Conservation (phyloP, 1,140 invertebrate genomes). For the Dreissena polymorpha region DNA sequence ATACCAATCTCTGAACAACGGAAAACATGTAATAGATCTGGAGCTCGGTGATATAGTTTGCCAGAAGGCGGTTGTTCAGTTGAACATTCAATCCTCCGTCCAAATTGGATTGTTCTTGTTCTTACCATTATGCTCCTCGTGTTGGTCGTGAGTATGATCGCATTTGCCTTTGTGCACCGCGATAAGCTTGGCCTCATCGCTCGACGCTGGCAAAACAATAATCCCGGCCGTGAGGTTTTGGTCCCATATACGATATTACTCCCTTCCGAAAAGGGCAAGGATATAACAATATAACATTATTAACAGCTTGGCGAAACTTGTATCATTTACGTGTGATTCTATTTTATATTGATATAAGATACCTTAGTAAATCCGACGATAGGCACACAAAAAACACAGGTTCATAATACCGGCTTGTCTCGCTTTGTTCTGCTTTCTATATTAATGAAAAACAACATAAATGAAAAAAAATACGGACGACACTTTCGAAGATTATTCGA, state of each 20-base stretch:
- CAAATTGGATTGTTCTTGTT: constrained; percentile 15
- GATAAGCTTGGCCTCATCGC: constrained; percentile 3
- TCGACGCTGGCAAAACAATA: constrained; percentile 3
- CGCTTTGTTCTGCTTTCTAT: too few relatives aligned
- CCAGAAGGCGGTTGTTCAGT: neutral
- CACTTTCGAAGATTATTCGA: too few relatives aligned
- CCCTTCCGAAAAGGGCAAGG: constrained; percentile 10
- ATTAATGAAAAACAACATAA: too few relatives aligned
- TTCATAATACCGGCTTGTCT: too few relatives aligned
- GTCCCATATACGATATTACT: constrained; percentile 27
- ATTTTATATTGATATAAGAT: too few relatives aligned
- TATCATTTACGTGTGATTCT: too few relatives aligned
- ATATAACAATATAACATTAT: constrained; percentile 1
- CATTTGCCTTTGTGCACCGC: constrained; percentile 23
- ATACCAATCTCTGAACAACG: constrained; percentile 35
- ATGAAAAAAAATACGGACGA: too few relatives aligned
- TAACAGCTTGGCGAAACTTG: too few relatives aligned
- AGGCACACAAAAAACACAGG: too few relatives aligned
- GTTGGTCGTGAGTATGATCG: constrained; percentile 17
- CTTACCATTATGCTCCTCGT: constrained; percentile 16
- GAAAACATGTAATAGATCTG: constrained; percentile 15
- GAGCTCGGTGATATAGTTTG: constrained; percentile 12
- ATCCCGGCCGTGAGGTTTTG: constrained; percentile 22
- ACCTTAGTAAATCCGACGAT: too few relatives aligned
- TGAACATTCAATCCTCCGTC: neutral